Conservation (phyloP, 2,797 vertebrate genomes). For the Diplodus sargus region DNA sequence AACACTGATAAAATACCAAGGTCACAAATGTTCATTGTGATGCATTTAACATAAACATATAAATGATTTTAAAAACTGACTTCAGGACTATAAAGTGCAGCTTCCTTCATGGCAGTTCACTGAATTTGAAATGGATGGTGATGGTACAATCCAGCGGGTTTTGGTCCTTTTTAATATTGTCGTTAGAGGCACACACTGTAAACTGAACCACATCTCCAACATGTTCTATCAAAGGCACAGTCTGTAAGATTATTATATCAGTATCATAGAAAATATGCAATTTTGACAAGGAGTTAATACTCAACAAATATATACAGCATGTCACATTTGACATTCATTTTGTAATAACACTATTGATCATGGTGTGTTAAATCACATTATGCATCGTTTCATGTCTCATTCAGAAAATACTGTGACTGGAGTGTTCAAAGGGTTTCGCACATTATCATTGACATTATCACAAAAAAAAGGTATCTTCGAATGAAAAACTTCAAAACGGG, state of each 20-base stretch:
- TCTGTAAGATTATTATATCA: background rate
- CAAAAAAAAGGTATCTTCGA: background rate
- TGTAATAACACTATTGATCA: constrained; percentile 39
- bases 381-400: constrained; percentile 2
- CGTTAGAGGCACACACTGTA: background rate
- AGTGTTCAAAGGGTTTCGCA: constrained; percentile 24
- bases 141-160: background rate
- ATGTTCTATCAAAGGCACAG: background rate
- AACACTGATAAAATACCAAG: background rate
- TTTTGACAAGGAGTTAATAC: constrained; percentile 22
- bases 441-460: constrained; percentile 24
- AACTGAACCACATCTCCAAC: constrained; percentile 8
- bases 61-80: background rate
- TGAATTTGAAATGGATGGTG: background rate
- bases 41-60: background rate
- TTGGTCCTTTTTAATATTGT: constrained; percentile 1
- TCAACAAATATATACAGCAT: constrained; percentile 34
- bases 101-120: background rate
- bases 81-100: background rate
- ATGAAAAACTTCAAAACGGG: background rate
- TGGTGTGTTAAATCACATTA: background rate
- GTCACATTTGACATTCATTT: constrained; percentile 15
- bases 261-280: constrained; percentile 1
- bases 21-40: background rate
- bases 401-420: constrained; percentile 3